Evolutionary conservation across 1,140 invertebrate genomes (phyloP).

Genomic region (Adelges cooleyi): DNA sequence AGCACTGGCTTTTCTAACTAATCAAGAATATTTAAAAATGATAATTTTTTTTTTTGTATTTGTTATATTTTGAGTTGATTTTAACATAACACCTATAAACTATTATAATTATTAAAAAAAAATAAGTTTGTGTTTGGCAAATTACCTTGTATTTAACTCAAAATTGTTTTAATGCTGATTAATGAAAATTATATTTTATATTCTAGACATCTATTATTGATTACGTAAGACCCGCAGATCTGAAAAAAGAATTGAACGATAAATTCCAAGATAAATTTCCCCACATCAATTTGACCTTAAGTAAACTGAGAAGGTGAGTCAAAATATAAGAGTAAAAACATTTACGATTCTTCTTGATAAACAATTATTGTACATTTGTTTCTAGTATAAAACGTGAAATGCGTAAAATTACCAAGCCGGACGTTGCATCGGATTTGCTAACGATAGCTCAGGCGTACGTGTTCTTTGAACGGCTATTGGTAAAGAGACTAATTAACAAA

Average conservation of each 20-base stretch:
- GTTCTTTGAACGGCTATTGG: constrained; percentile 92
- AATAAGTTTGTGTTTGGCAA: too few relatives aligned
- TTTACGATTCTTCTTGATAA: too few relatives aligned
- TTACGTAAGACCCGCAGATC: constrained; percentile 88
- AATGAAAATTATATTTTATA: not conserved
- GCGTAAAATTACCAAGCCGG: constrained; percentile 80
- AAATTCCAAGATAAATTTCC: constrained; percentile 95
- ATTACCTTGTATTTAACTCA: too few relatives aligned
- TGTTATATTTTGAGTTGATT: too few relatives aligned
- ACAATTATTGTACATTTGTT: constrained; percentile 28
- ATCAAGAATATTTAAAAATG: too few relatives aligned
- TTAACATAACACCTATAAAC: too few relatives aligned
- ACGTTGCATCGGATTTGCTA: constrained; percentile 70
- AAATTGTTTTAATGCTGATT: too few relatives aligned
- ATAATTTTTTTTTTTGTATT: too few relatives aligned
- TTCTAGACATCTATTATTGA: constrained; percentile 83
- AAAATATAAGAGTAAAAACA: not conserved
- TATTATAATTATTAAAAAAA: too few relatives aligned
- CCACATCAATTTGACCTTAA: constrained; percentile 86
- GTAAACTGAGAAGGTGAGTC: constrained; percentile 81
- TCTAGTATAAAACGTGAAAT: constrained; percentile 86
- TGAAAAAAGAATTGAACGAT: constrained; percentile 95
- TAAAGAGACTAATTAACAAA: constrained; percentile 86
- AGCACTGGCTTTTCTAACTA: too few relatives aligned
- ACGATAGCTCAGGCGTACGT: constrained; percentile 93